These are phyloP conservation scores for Diarsia brunnea DNA, from an alignment of 2,888 invertebrate genomes.

Conservation along the genomic window DNA sequence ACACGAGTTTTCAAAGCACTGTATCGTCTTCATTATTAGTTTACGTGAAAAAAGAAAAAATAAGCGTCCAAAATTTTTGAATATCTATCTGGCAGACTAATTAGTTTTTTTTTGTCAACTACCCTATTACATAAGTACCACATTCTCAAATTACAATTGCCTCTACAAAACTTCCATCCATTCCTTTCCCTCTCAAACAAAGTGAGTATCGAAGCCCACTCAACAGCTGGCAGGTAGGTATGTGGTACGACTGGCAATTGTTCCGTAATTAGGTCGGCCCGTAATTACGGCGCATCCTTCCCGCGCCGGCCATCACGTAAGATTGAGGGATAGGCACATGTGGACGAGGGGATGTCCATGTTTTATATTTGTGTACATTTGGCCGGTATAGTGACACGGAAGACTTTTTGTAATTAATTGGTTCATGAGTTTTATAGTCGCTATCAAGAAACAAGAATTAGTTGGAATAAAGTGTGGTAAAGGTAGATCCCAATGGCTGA, in stretches of 20 bases:
- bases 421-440: conserved; percentile 2
- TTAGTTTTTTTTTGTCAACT: too few relatives aligned
- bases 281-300: conserved; percentile 73
- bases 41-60: too few relatives aligned
- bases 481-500: too few relatives aligned
- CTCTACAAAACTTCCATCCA: not conserved
- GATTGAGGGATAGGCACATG: conserved; percentile 38
- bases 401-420: conserved; percentile 15
- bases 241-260: conserved; percentile 66
- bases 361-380: conserved; percentile 18
- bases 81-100: too few relatives aligned
- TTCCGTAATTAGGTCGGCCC: conserved; percentile 73
- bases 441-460: not conserved
- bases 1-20: too few relatives aligned
- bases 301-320: conserved; percentile 44
- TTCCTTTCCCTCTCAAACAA: not conserved
- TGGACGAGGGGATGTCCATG: conserved; percentile 18
- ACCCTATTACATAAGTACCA: too few relatives aligned
- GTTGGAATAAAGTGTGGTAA: not conserved
- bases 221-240: conserved; percentile 11
- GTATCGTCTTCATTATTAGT: too few relatives aligned
- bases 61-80: too few relatives aligned
- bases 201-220: conserved; percentile 16
- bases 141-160: not conserved
- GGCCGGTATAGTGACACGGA: not conserved